Evolutionary conservation across 2,888 invertebrate species (phyloP), one percentile per base, ranked within the genome.

Genomic region (Drosophila quinaria): DNA sequence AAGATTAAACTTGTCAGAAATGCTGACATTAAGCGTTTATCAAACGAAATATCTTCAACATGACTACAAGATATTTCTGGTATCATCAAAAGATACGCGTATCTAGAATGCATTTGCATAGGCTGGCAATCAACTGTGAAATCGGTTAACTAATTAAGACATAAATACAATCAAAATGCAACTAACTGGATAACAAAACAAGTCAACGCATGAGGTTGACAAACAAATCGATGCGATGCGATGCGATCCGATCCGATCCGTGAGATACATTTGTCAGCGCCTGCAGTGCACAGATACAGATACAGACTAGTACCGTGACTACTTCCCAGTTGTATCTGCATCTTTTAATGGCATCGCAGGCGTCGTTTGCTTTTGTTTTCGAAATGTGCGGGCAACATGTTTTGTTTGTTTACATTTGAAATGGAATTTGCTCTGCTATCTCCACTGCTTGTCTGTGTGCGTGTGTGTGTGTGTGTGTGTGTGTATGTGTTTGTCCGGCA

Each of bases 401-500:
- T 78, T 74, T 65, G 61, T 72, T 73, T 89, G 85, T 89, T 85
- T 89, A 81, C 79, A 70, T 83, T 88, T 76, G 67, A 74, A 88
- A 88, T 88, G 73, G 78, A 71, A 80, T 86, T 83, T 74, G 80
- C 61, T 70, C 66, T 55, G 77, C 60, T 70, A 65, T 73, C 62
- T 56, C 2, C 37, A n/a, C n/a, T 37, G 29, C 8, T 33, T 15
- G 13, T 11, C 2, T 19, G 25, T 25, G 42, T n/a, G n/a, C n/a
- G n/a, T 35, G 51, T 25, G 17, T 41, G 11, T 31, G 6, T 22
- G 25, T 49, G 35, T 29, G 29, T 55, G 19, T 33, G 33, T 60
- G 37, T 25, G 47, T 54, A 15, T 33, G 33, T 60, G 37, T 25
- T 41, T 54, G 33, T 31, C 8, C 31, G 50, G 61, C 22, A 68